A percentile compares a stretch with the other conserved stretches of the same genome.
phyloP scores from a whole-genome alignment of 2,797 vertebrate genomes.

The Toxotes lorentzi region DNA sequence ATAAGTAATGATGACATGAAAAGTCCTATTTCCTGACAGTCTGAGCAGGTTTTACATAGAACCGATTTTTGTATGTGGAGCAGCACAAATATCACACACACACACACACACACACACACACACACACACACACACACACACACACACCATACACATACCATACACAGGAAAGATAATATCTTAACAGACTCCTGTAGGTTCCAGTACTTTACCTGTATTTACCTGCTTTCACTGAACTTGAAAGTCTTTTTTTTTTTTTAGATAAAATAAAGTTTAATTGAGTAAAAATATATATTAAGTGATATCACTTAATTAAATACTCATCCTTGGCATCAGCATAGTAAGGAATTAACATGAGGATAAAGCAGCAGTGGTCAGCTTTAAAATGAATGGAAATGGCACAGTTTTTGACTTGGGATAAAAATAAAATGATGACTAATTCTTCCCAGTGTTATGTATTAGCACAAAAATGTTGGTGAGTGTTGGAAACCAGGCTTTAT shows the following conservation, averaged over 20 bases:
- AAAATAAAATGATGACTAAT: neutral
- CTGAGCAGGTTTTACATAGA: conserved; percentile 26
- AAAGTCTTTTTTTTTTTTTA: too few species aligned
- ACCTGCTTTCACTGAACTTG: neutral
- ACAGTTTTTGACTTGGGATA: neutral
- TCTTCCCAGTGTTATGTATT: neutral
- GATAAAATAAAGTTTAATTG: too few species aligned
- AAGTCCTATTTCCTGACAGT: conserved; percentile 55
- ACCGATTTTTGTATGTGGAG: conserved; percentile 19
- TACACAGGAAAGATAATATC: neutral
- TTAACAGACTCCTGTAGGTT: neutral
- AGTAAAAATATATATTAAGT: too few species aligned
- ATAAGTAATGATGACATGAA: conserved; percentile 44
- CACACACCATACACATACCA: neutral
- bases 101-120: too few species aligned
- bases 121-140: too few species aligned
- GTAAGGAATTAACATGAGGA: neutral
- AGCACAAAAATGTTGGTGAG: neutral
- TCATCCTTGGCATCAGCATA: neutral
- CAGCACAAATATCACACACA: too few species aligned
- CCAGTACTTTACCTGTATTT: neutral
- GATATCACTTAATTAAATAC: neutral
- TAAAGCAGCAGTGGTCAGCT: neutral
- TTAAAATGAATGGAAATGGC: neutral
- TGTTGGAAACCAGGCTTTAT: neutral